A percentile compares a stretch with the other conserved stretches of the same genome.
Conservation (phyloP, 2,113 vertebrate genomes). For the Silurus glanis region DNA sequence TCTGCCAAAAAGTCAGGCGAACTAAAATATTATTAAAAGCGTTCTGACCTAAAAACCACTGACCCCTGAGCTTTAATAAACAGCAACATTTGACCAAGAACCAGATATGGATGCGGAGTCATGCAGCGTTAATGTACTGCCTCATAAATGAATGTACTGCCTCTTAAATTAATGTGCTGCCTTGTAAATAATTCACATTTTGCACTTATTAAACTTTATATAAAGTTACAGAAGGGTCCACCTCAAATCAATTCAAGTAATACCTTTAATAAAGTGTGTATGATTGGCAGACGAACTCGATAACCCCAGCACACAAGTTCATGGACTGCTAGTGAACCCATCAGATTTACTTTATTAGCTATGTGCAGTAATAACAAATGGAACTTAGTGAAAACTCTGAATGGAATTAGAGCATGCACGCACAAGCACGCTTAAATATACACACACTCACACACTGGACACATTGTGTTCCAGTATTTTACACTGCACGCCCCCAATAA, state of each 20-base stretch:
- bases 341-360: slow-evolving; percentile 19
- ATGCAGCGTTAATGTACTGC: background rate
- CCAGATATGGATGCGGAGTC: background rate
- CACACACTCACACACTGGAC: slow-evolving; percentile 6
- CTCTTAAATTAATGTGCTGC: background rate
- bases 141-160: background rate
- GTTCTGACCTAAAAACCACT: background rate
- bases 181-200: background rate
- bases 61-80: slow-evolving; percentile 13
- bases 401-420: background rate
- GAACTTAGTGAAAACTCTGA: background rate
- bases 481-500: background rate
- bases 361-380: slow-evolving; percentile 6
- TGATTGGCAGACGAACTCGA: background rate
- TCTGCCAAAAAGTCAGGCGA: background rate
- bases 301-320: slow-evolving; percentile 4
- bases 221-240: background rate
- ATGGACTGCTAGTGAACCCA: slow-evolving; percentile 22
- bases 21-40: slow-evolving; percentile 1
- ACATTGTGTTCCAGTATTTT: background rate
- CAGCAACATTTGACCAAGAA: background rate
- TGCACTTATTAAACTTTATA: background rate
- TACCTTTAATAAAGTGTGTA: background rate
- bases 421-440: background rate
- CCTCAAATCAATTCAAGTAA: slow-evolving; percentile 4